Conservation (phyloP, 2,113 vertebrate species). For the Urocynchramus pylzowi region DNA sequence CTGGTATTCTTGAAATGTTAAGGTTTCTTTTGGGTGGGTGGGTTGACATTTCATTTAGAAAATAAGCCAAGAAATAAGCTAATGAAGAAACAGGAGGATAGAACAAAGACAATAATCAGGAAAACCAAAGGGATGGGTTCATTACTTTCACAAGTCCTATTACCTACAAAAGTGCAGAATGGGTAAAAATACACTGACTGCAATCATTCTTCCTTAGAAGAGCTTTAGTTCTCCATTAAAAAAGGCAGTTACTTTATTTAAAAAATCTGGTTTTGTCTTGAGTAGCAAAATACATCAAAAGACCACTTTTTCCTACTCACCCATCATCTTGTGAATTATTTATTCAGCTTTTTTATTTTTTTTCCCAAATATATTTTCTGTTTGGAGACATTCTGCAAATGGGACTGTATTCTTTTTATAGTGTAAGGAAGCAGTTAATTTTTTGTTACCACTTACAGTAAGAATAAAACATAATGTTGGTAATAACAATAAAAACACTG, state of each 20-base stretch:
- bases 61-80: background rate
- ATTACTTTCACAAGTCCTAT: background rate
- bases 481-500: slow-evolving; percentile 60
- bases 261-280: background rate
- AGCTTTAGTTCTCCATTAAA: background rate
- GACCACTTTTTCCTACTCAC: background rate
- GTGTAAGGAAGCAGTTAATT: slow-evolving; percentile 51
- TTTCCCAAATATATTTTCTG: background rate
- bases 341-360: background rate
- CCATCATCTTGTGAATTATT: slow-evolving; percentile 14
- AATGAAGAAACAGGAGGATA: background rate
- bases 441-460: slow-evolving; percentile 59
- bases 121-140: background rate
- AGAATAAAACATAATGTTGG: slow-evolving; percentile 40
- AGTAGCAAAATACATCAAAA: slow-evolving; percentile 21
- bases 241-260: background rate
- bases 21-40: background rate
- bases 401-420: slow-evolving; percentile 16
- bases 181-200: background rate
- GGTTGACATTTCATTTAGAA: background rate
- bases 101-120: background rate
- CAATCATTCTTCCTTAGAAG: background rate
- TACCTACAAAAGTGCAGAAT: background rate
- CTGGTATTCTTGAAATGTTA: background rate
- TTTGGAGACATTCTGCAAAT: slow-evolving; percentile 27